Evolutionary conservation across 2,888 invertebrate genomes (phyloP), one percentile per base, ranked within the genome.

Genomic region (Andricus quercusramuli): DNA sequence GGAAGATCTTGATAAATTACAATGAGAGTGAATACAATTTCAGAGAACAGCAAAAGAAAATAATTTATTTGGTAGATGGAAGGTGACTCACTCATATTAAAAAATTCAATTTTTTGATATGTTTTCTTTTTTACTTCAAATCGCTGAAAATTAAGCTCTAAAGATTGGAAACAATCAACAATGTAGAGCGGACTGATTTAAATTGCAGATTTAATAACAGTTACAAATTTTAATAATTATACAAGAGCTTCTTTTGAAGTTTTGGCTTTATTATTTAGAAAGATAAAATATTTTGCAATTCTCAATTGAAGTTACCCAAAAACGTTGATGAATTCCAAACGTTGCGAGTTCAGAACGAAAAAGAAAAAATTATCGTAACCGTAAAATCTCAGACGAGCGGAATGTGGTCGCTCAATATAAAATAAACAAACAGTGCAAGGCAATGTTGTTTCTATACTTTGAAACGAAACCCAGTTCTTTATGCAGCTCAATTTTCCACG

Each of bases 361-460:
- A 20, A n/a, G 13, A 13, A 9, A 56, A n/a, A 56, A n/a, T 20
- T 1, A 51, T 51, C 51, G 51, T 51, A n/a, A 51, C n/a, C 51
- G 5, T 20, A 51, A n/a, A 51, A 51, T 51, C 51, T 51, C 51
- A 51, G 51, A 51, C 51, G 51, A 8, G 51, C 20, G 51, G 51
- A 51, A 51, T 51, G 51, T 51, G 51, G 8, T 51, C 20, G 20
- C 6, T 51, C 8, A 51, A 51, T 51, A 51, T 51, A 51, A 51
- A 51, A 62, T 62, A 62, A 62, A 62, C 59, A 62, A 62, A 62
- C 22, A 70, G 51, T 29, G 29, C 20, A 32, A 51, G 70, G 32
- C 29, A 47, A 68, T 47, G 47, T 68, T 44, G 8, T 13, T 68
- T 44, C 25, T 22, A 11, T 22, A 25, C 17, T 17, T 68, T 41